Evolutionary conservation across 2,888 invertebrate species (phyloP).

Genomic region (Oscheius sp.): DNA sequence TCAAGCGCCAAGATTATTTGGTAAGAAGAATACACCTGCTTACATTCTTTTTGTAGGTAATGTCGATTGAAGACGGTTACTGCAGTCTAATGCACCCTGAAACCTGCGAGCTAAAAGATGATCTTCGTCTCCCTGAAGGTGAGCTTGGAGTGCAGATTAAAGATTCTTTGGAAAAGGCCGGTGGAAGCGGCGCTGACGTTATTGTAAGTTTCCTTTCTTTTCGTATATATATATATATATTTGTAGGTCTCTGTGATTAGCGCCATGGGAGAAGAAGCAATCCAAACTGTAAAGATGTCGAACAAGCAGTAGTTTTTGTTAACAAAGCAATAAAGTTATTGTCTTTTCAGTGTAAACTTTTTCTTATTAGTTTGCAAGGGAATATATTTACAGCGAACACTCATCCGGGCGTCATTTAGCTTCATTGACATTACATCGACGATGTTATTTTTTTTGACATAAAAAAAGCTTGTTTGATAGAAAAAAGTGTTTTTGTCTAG

Average conservation of each 20-base stretch:
- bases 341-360: not conserved
- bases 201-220: constrained; percentile 41
- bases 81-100: constrained; percentile 90
- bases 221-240: not conserved
- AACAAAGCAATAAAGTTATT: too few relatives aligned
- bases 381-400: too few relatives aligned
- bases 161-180: constrained; percentile 77
- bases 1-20: constrained; percentile 95
- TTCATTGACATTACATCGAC: too few relatives aligned
- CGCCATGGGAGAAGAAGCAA: constrained; percentile 68
- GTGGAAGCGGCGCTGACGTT: constrained; percentile 52
- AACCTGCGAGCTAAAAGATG: constrained; percentile 78
- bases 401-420: too few relatives aligned
- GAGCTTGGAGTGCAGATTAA: constrained; percentile 88
- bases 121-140: constrained; percentile 92
- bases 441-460: too few relatives aligned
- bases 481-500: too few relatives aligned
- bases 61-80: constrained; percentile 90
- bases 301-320: constrained; percentile 65
- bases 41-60: constrained; percentile 73
- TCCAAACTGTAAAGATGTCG: constrained; percentile 67
- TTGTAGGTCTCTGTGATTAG: constrained; percentile 63
- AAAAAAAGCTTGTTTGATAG: too few relatives aligned
- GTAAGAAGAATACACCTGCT: constrained; percentile 66
- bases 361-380: not conserved